Evolutionary conservation across 1,140 invertebrate genomes (phyloP), one percentile per base, ranked within the genome.

Genomic region (Chymomyza costata): DNA sequence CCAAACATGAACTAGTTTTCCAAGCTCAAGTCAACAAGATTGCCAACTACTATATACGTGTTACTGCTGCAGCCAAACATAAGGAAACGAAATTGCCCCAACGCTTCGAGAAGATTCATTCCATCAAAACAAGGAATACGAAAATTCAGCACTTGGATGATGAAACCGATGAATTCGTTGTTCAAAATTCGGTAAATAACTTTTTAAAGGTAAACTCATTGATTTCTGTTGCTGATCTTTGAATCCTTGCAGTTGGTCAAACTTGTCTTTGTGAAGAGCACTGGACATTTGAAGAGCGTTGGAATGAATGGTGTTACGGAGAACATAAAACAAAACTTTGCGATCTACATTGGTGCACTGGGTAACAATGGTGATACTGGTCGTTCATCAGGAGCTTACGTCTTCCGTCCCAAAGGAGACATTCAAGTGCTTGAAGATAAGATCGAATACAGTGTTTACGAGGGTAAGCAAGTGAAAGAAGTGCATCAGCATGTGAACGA

Each of bases 361-460:
- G 91, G 91, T 10, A 87, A 92, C 47, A 93, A 93, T 65, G 52
- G 65, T 5, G 59, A 59, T n/a, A 52, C 82, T 6, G 84, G 85
- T 59, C 82, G 92, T 43, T 91, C 93, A 0, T 94, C 93, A 0
- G 95, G 95, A 0, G 94, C 95, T 0, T 97, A 97, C 65, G 93
- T 95, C 46, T 97, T 97, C 85, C 88, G 95, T 39, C 95, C 95
- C 0, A 88, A 88, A 5, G 66, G 82, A 0, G 62, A 85, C 25
- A 73, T 71, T 2, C 30, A 63, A 7, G 44, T 87, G 2, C 71
- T 88, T 71, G 89, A 57, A 46, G 87, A 56, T 2, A 89, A 56
- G 71, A 91, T 67, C 68, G 28, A 14, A 0, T 38, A 54, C 1
- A 90, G 74, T 82, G 44, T 82, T 0, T 71, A 83, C 40, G 89